Evolutionary conservation across 2,113 vertebrate genomes (phyloP).

Genomic region (Mirounga angustirostris): DNA sequence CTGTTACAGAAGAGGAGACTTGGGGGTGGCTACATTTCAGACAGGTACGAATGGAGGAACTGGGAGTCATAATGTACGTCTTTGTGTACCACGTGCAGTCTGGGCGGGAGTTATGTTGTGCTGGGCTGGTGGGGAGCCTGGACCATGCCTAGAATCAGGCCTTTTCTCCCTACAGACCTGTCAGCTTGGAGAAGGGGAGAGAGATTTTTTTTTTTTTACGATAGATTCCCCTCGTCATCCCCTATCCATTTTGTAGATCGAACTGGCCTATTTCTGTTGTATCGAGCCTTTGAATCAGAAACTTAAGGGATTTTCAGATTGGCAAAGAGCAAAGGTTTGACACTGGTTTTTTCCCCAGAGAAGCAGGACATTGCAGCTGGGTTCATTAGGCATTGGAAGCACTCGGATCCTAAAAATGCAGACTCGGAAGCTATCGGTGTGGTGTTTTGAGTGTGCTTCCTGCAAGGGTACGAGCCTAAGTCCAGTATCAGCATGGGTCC

Average conservation of each 20-base stretch:
- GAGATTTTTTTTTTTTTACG: neutral
- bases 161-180: neutral
- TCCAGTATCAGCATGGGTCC: neutral
- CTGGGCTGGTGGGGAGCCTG: neutral
- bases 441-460: neutral
- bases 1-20: neutral
- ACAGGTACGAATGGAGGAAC: neutral
- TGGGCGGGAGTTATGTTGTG: neutral
- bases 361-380: neutral
- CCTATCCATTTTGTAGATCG: neutral
- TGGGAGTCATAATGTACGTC: neutral
- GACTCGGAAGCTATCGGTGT: neutral
- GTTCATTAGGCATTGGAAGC: neutral
- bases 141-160: neutral
- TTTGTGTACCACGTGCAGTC: neutral
- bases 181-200: neutral
- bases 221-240: neutral
- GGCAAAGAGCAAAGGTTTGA: neutral
- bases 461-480: accelerated
- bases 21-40: neutral
- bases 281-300: neutral
- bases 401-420: neutral
- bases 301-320: neutral
- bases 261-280: neutral
- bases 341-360: neutral